phyloP scores from a whole-genome alignment of 2,888 invertebrate genomes.

The Daptonema setosum region DNA sequence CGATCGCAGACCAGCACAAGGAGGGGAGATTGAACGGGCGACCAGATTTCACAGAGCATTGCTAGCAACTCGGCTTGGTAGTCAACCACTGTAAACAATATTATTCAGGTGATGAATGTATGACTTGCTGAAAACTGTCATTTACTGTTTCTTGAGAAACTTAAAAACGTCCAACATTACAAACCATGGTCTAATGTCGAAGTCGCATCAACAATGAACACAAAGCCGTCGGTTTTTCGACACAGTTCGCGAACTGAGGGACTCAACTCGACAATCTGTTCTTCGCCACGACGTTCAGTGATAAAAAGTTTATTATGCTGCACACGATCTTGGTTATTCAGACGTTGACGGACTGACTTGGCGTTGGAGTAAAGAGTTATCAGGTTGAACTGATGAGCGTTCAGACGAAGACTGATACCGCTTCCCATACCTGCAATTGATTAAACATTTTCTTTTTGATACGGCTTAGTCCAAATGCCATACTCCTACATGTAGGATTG shows the following conservation, averaged over 20 bases:
- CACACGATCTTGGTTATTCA: neutral
- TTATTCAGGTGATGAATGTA: neutral
- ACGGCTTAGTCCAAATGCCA: too few relatives aligned
- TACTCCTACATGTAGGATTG: neutral
- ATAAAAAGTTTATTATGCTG: conserved; percentile 6
- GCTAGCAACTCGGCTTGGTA: conserved; percentile 5
- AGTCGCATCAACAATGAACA: conserved; percentile 7
- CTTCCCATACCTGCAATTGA: conserved; percentile 8
- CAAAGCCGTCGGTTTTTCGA: conserved; percentile 1
- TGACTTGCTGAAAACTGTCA: neutral
- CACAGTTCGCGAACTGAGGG: conserved; percentile 4
- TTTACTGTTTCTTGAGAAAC: neutral
- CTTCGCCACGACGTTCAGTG: neutral
- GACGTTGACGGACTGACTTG: conserved; percentile 2
- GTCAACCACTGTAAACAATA: neutral
- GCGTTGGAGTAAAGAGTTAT: conserved; percentile 6
- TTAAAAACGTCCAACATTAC: neutral
- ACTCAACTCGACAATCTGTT: neutral
- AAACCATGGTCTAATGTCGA: neutral
- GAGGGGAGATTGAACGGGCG: conserved; percentile 1
- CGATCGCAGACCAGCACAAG: conserved; percentile 2
- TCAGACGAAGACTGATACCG: conserved; percentile 7
- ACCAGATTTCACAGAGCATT: conserved; percentile 8
- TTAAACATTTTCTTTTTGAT: too few relatives aligned
- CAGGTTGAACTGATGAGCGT: conserved; percentile 3